These are phyloP conservation scores for Melanerpes formicivorus DNA, from an alignment of 2,113 vertebrate genomes.

Conservation along the genomic window DNA sequence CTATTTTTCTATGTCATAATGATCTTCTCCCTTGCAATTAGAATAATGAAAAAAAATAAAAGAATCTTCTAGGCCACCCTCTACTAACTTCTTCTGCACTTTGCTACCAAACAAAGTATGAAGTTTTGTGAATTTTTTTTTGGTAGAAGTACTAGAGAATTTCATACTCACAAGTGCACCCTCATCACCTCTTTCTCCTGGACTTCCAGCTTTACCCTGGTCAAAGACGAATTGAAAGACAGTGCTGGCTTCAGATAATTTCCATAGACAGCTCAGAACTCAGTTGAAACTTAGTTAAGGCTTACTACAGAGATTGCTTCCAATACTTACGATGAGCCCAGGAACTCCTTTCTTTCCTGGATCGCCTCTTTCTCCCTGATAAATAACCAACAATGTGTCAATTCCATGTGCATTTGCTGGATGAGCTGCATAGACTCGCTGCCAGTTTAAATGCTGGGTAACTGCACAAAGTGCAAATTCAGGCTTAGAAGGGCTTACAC, in stretches of 20 bases:
- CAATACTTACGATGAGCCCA: conserved; percentile 87
- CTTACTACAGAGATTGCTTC: background rate
- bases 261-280: background rate
- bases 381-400: conserved; percentile 44
- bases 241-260: background rate
- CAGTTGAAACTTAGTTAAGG: background rate
- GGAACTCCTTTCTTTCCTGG: conserved; percentile 84
- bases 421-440: background rate
- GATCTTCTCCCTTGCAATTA: background rate
- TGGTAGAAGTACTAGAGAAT: background rate
- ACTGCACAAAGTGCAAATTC: background rate
- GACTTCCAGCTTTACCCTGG: conserved; percentile 90
- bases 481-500: background rate
- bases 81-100: background rate
- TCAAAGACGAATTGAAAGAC: conserved; percentile 42
- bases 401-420: background rate
- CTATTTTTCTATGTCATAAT: background rate
- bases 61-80: background rate
- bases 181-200: conserved; percentile 86
- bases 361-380: conserved; percentile 89
- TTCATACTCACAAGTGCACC: conserved; percentile 86
- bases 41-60: background rate
- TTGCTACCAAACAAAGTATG: background rate
- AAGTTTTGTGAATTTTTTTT: background rate
- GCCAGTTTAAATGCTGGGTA: background rate